These are phyloP conservation scores for Phoenicopterus ruber DNA, from an alignment of 2,113 vertebrate genomes.

Conservation along the genomic window DNA sequence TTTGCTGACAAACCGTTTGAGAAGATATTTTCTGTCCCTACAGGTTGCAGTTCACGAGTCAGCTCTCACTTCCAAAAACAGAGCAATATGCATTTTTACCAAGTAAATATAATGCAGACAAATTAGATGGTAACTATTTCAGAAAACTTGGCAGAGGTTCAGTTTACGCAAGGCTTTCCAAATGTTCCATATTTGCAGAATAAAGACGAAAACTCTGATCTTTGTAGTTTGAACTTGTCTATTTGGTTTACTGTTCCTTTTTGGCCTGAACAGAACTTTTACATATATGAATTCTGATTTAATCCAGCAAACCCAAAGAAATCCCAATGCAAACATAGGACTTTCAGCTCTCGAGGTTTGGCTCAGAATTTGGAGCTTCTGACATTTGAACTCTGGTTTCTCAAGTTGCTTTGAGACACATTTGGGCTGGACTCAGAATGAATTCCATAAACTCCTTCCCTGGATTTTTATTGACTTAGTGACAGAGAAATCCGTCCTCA, in stretches of 20 bases:
- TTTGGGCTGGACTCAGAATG: not conserved
- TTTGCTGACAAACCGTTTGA: not conserved
- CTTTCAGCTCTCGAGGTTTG: not conserved
- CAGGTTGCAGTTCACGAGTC: not conserved
- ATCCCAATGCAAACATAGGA: not conserved
- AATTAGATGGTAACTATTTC: slow-evolving; percentile 53
- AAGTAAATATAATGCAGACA: slow-evolving; percentile 55
- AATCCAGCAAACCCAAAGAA: slow-evolving; percentile 23
- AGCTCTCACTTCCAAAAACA: slow-evolving; percentile 47
- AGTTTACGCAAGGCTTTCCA: slow-evolving; percentile 67
- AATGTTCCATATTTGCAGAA: slow-evolving; percentile 59
- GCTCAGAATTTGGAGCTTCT: not conserved
- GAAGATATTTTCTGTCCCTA: not conserved
- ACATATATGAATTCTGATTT: not conserved
- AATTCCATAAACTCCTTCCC: not conserved
- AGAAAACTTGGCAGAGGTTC: slow-evolving; percentile 64
- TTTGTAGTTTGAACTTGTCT: slow-evolving; percentile 50
- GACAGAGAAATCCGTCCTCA: slow-evolving; percentile 6
- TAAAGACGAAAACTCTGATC: slow-evolving; percentile 63
- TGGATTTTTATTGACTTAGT: not conserved
- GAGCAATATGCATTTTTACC: slow-evolving; percentile 40
- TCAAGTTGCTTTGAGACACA: not conserved
- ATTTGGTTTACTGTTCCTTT: slow-evolving; percentile 43
- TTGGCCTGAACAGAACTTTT: slow-evolving; percentile 6
- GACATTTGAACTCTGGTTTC: not conserved